Evolutionary conservation across 2,888 invertebrate genomes (phyloP).

Genomic region (Drosophila eohydei): DNA sequence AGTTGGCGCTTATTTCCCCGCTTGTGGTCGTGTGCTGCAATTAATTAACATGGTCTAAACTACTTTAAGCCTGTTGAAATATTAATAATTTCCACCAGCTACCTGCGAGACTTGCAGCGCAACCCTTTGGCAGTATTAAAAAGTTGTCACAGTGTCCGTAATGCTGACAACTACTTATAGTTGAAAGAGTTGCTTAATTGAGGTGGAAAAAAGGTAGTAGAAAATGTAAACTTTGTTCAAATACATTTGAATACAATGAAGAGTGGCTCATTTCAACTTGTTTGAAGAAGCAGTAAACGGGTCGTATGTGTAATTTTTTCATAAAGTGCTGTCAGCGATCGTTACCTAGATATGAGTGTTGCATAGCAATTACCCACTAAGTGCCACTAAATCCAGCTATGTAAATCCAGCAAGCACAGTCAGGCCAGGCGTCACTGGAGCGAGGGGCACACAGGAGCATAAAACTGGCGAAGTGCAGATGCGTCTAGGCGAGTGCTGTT

Average conservation of each 20-base stretch:
- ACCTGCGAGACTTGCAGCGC: neutral
- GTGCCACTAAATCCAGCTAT: slow-evolving; percentile 20
- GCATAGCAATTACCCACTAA: slow-evolving; percentile 24
- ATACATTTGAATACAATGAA: neutral
- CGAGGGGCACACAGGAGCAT: neutral
- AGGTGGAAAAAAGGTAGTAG: neutral
- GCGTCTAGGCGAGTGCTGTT: slow-evolving; percentile 28
- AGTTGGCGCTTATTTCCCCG: slow-evolving; percentile 1
- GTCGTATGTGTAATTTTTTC: slow-evolving; percentile 12
- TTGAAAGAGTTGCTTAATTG: slow-evolving; percentile 27
- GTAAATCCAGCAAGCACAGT: slow-evolving; percentile 13
- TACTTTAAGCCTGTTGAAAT: slow-evolving; percentile 23
- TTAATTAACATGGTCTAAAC: slow-evolving; percentile 35
- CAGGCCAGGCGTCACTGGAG: neutral
- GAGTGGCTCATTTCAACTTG: neutral
- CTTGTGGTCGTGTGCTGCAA: slow-evolving; percentile 21
- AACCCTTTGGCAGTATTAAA: slow-evolving; percentile 53
- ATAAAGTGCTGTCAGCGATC: slow-evolving; percentile 3
- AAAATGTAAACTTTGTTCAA: neutral
- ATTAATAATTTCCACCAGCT: slow-evolving; percentile 13
- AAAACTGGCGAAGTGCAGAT: slow-evolving; percentile 12
- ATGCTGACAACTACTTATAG: slow-evolving; percentile 18
- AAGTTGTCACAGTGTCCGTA: slow-evolving; percentile 20
- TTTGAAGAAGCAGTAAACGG: neutral
- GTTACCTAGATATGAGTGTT: slow-evolving; percentile 11